phyloP scores from a whole-genome alignment of 2,797 vertebrate species.

The Pangasius larnaudii region DNA sequence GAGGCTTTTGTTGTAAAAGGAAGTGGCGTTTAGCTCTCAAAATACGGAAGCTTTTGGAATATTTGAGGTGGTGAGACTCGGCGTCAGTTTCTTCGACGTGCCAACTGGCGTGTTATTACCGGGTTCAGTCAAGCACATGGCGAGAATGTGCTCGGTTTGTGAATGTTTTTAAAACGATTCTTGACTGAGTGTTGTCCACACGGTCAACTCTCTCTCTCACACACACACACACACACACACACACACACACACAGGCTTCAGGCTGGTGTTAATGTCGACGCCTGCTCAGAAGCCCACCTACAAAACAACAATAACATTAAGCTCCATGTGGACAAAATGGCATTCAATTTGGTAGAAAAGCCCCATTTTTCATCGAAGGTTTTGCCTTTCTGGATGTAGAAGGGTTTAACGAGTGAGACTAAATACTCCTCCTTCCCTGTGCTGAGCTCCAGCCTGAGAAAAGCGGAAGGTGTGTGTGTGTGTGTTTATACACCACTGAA shows the following conservation, averaged over 20 bases:
- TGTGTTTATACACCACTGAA: neutral
- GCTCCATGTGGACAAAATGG: neutral
- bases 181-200: neutral
- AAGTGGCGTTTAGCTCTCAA: neutral
- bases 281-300: neutral
- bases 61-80: neutral
- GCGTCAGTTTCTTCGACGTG: neutral
- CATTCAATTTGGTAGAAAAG: neutral
- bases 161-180: neutral
- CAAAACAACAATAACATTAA: neutral
- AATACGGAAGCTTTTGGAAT: constrained; percentile 18
- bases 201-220: too few relatives aligned
- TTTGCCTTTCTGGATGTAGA: neutral
- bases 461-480: neutral
- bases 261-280: neutral
- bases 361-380: neutral
- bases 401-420: neutral
- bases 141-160: neutral
- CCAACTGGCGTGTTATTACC: neutral
- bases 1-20: constrained; percentile 5
- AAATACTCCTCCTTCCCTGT: neutral
- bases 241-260: too few relatives aligned
- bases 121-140: neutral
- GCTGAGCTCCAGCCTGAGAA: neutral
- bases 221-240: too few relatives aligned